phyloP scores from a whole-genome alignment of 1,140 invertebrate genomes.

The Rhynchophorus ferrugineus region DNA sequence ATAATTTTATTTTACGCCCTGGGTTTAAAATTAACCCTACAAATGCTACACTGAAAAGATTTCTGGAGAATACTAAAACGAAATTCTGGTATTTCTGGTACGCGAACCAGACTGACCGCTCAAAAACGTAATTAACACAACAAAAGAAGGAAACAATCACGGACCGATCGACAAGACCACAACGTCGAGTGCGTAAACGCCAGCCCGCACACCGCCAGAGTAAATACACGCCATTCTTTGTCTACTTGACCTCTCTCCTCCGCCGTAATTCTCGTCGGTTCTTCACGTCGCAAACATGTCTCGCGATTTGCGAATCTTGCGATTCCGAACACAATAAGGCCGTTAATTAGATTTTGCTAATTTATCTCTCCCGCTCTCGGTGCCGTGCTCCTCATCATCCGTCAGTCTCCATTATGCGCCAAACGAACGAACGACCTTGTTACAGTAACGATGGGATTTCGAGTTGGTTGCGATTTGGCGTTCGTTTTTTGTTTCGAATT shows the following conservation, averaged over 20 bases:
- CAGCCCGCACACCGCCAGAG: too few relatives aligned
- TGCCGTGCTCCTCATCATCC: conserved; percentile 16
- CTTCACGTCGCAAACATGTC: conserved; percentile 27
- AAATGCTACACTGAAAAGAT: too few relatives aligned
- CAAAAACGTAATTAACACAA: too few relatives aligned
- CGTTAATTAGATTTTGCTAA: conserved; percentile 32
- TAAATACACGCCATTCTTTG: neutral
- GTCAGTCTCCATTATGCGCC: conserved; percentile 19
- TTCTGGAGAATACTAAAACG: too few relatives aligned
- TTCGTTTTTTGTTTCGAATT: neutral
- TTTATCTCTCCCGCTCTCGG: conserved; percentile 20
- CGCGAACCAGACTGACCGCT: too few relatives aligned
- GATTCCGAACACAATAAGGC: conserved; percentile 25
- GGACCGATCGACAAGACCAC: too few relatives aligned
- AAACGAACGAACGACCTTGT: conserved; percentile 18
- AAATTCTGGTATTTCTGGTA: too few relatives aligned
- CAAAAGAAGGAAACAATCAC: too few relatives aligned
- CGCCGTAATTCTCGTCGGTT: conserved; percentile 19
- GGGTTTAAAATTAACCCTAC: too few relatives aligned
- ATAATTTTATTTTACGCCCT: too few relatives aligned
- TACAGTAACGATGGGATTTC: conserved; percentile 9
- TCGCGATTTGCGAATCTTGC: conserved; percentile 30
- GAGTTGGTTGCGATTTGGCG: neutral
- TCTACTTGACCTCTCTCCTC: conserved; percentile 18
- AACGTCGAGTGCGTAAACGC: neutral